A percentile compares a stretch with the other conserved stretches of the same genome.
Conservation (phyloP, 2,888 invertebrate genomes). For the Sarcophaga subvicina region DNA sequence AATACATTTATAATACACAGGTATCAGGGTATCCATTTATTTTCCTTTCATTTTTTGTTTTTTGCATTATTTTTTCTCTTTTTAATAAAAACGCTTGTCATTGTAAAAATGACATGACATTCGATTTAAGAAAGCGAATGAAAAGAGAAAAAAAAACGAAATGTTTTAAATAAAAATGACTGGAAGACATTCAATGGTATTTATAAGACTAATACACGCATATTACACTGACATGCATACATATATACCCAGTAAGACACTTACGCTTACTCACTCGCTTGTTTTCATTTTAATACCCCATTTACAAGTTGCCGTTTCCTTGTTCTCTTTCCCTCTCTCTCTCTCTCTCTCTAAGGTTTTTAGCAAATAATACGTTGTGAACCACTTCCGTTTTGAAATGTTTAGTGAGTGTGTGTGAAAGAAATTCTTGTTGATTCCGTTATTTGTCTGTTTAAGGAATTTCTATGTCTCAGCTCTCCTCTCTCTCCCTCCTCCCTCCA, state of each 20-base stretch:
- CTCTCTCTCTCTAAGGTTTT: too few species aligned
- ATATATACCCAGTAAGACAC: background rate
- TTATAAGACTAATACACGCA: constrained; percentile 3
- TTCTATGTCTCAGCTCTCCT: background rate
- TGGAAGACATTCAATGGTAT: background rate
- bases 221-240: background rate
- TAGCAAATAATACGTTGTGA: background rate
- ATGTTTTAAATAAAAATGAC: background rate
- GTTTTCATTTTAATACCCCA: background rate
- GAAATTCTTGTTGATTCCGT: background rate
- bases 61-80: background rate
- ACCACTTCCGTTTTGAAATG: background rate
- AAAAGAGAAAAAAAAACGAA: background rate
- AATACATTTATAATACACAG: background rate
- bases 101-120: constrained; percentile 1
- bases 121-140: background rate
- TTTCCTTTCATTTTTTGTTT: background rate
- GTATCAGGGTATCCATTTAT: background rate
- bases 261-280: too few species aligned
- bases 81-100: background rate
- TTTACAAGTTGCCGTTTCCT: background rate
- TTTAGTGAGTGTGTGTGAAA: background rate
- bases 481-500: background rate
- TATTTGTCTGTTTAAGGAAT: background rate
- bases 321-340: too few species aligned